phyloP scores from a whole-genome alignment of 2,113 vertebrate species.

The Chionodraco myersi region DNA sequence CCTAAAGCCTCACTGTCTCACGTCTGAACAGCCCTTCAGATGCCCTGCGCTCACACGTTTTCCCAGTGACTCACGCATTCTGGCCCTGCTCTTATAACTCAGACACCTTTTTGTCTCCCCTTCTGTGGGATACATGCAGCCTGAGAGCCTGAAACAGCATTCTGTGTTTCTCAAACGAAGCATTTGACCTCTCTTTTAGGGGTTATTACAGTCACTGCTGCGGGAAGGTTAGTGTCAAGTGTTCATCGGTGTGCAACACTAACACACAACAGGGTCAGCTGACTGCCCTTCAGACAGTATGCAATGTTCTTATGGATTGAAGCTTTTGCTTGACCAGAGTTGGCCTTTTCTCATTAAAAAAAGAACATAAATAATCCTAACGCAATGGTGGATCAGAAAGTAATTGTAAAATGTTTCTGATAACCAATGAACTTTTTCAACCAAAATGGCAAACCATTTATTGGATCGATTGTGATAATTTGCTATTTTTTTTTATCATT shows the following conservation, averaged over 20 bases:
- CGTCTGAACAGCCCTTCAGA: slow-evolving; percentile 34
- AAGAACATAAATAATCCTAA: no score
- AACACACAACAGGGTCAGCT: slow-evolving; percentile 21
- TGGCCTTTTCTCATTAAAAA: no score
- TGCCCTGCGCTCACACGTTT: background rate
- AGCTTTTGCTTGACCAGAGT: background rate
- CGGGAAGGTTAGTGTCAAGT: slow-evolving; percentile 53
- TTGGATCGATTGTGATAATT: background rate
- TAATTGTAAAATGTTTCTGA: background rate
- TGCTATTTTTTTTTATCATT: background rate
- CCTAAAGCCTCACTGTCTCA: slow-evolving; percentile 18
- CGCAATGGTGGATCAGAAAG: background rate
- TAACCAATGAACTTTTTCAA: background rate
- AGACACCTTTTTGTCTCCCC: slow-evolving; percentile 9
- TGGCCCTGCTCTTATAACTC: slow-evolving; percentile 60
- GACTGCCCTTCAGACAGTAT: background rate
- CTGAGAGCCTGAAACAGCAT: slow-evolving; percentile 41
- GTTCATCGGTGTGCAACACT: slow-evolving; percentile 9
- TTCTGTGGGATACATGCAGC: slow-evolving; percentile 15
- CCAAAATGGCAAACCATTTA: background rate
- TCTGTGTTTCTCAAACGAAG: slow-evolving; percentile 74
- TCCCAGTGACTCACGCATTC: slow-evolving; percentile 41
- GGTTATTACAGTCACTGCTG: slow-evolving; percentile 55
- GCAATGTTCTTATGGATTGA: background rate
- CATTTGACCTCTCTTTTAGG: slow-evolving; percentile 69